Conservation (phyloP, 2,888 invertebrate species). For the Celastrina argiolus region DNA sequence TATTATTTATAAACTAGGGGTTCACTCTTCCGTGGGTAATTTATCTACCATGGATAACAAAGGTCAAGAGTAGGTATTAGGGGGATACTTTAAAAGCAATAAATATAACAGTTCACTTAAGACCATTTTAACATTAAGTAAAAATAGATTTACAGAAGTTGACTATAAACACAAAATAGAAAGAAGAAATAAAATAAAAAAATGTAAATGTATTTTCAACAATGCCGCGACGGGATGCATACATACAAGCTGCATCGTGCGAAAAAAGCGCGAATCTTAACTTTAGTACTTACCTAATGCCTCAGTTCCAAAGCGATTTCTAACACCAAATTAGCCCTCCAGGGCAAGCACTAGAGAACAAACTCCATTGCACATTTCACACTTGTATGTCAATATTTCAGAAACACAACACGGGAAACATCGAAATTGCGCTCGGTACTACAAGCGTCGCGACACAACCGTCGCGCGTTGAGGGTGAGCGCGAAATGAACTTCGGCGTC, state of each 20-base stretch:
- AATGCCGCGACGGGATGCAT: not conserved
- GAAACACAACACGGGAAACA: constrained; percentile 50
- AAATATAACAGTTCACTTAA: constrained; percentile 7
- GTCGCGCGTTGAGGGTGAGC: constrained; percentile 70
- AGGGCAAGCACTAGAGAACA: constrained; percentile 63
- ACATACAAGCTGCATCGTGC: not conserved
- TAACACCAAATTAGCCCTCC: constrained; percentile 49
- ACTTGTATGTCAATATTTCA: constrained; percentile 42
- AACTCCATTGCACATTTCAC: constrained; percentile 62
- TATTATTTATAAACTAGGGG: not conserved
- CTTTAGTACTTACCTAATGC: constrained; percentile 27
- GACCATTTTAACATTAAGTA: not conserved
- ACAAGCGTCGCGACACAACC: constrained; percentile 62
- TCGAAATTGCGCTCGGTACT: constrained; percentile 50
- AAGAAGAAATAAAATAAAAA: not conserved
- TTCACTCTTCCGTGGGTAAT: not conserved
- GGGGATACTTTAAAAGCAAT: constrained; percentile 3
- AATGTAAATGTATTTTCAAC: not conserved
- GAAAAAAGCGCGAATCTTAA: not conserved
- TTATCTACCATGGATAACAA: not conserved
- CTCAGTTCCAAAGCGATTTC: constrained; percentile 32
- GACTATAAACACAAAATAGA: not conserved
- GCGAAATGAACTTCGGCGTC: constrained; percentile 52
- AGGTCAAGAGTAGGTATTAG: constrained; percentile 1
- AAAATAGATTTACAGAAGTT: not conserved